Evolutionary conservation across 2,888 invertebrate genomes (phyloP).

Genomic region (Epinotia demarniana): DNA sequence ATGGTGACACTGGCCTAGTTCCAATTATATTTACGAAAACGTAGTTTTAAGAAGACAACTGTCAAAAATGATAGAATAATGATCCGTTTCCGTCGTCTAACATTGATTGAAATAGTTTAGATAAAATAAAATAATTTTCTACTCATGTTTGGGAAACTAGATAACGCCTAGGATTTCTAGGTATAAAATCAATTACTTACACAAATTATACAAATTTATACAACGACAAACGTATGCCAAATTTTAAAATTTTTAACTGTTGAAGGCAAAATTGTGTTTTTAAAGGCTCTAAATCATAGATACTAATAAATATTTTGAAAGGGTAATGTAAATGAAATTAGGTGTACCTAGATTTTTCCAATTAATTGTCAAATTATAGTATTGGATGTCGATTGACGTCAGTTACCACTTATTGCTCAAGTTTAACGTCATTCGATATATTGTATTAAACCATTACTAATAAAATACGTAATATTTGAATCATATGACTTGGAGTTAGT

Average conservation of each 20-base stretch:
- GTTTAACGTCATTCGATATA: conserved; percentile 32
- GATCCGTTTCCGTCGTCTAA: conserved; percentile 7
- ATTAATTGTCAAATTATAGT: conserved; percentile 18
- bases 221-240: conserved; percentile 20
- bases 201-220: conserved; percentile 10
- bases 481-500: conserved; percentile 37
- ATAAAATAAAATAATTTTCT: conserved; percentile 8
- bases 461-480: conserved; percentile 36
- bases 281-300: neutral
- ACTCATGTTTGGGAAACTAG: conserved; percentile 19
- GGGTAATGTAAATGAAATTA: conserved; percentile 7
- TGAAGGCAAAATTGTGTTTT: conserved; percentile 1
- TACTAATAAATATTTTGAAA: neutral
- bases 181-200: neutral
- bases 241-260: neutral
- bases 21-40: conserved; percentile 27
- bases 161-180: neutral
- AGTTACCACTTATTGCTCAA: conserved; percentile 40
- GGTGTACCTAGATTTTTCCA: conserved; percentile 17
- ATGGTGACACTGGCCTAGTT: conserved; percentile 24
- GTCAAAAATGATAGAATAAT: conserved; percentile 14
- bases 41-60: conserved; percentile 5
- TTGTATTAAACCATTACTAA: conserved; percentile 32
- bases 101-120: conserved; percentile 3
- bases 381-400: conserved; percentile 30